Evolutionary conservation across 2,113 vertebrate genomes (phyloP), one percentile per base, ranked within the genome.

Genomic region (Colistium nudipinnis): DNA sequence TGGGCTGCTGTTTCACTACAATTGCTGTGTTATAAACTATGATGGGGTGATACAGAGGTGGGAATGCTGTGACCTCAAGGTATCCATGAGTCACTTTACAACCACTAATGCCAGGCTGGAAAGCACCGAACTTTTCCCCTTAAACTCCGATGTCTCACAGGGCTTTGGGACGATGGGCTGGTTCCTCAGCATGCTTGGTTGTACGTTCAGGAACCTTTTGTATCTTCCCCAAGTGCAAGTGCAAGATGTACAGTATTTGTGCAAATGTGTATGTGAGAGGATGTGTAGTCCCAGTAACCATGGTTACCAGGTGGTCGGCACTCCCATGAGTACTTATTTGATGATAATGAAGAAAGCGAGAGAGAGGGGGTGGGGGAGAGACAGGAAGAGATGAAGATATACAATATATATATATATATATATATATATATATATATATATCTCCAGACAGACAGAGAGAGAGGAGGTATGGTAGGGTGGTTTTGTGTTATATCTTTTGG

Each of bases 271-370:
- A 2, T 70, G 52, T 54, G 20, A 43, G 61, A 62, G 47, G 63
- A 66, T 70, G 47, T 61, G 31, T 74, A 39, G 62, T 78, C 67
- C 45, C 55, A 20, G 89, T 89, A 85, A 80, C 85, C 74, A 86
- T 89, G 84, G 85, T 70, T 71, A 89, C 86, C 81, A 86, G 83
- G 81, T 88, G 87, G 68, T 85, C 87, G n/a, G 16, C 63, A 54
- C 49, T 86, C 85, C 83, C 82, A 38, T 70, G 78, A 77, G 85
- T 78, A 38, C 49, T 51, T 36, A 51, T 72, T 70, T 78, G 73
- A 88, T 83, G 76, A 83, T 75, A 79, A 52, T 61, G 69, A 71
- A 45, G 72, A 70, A 59, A 74, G 52, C 63, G 45, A 31, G 33
- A 51, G 60, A 38, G 51, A 17, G 36, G 35, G 20, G 7, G 33